Evolutionary conservation across 2,797 vertebrate genomes (phyloP), one percentile per base, ranked within the genome.

Genomic region (Rhyacichthys aspro): DNA sequence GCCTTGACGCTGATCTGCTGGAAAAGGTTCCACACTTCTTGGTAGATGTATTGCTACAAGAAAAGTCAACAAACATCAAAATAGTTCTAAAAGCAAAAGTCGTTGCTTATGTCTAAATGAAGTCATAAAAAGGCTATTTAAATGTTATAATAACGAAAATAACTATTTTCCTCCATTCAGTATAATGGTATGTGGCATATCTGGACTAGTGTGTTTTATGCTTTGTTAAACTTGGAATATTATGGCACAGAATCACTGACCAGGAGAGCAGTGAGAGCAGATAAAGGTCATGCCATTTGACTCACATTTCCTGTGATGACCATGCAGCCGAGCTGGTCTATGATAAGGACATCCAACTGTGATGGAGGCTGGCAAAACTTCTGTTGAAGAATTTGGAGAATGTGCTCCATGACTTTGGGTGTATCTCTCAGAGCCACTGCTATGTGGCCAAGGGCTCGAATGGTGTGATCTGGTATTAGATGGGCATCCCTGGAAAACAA

Each of bases 1-100:
- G 97, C 97, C 90, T 98, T 98, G 57, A 99, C 97, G 12, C 97
- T 99, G 79, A 99, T 99, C 86, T 99, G 96, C 89, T 98, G 97
- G 84, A 99, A 99, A 17, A 99, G 93, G 82, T 99, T 99, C 97
- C 96, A 98, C 9, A 98, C 96, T 77, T 99, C 96, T 86, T 98
- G 94, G 67, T 98, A 99, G 86, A 99, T 98, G 75, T 98, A 98
- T 96, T 96, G 96, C 97, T 99, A 71, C 14, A 55, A 63, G 70
- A 57, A 16, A 76, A 46, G 56, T 5, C 23, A 10, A 28, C 23
- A 5, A 28, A 28, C 23, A 28, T 28, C 23, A 28, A 28, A 28
- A 28, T 28, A 5, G 23, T 28, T 3, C 23, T 28, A 28, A 28
- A 28, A 28, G 23, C 23, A 28, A 6, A 28, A 28, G 23, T 5